A percentile compares a stretch with the other conserved stretches of the same genome.
These are phyloP conservation scores for Syndactyla subalaris DNA, from an alignment of 2,797 vertebrate species.

Conservation along the genomic window DNA sequence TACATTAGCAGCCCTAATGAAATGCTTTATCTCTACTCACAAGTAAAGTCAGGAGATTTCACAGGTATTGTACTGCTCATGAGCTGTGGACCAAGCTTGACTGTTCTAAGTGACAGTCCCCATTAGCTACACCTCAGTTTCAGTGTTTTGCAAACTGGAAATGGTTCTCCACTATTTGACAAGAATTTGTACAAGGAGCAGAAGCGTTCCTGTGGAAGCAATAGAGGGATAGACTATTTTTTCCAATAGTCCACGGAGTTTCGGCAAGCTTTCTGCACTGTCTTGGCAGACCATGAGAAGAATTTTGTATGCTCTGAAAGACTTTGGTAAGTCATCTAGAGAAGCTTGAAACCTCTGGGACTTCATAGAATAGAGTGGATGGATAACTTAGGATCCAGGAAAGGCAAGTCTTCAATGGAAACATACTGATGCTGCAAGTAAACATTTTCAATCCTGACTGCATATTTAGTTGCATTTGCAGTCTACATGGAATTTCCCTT, in stretches of 20 bases:
- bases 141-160: background rate
- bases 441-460: background rate
- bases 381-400: background rate
- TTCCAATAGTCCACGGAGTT: background rate
- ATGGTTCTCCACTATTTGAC: background rate
- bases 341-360: conserved; percentile 11
- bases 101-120: background rate
- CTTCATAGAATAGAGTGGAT: background rate
- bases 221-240: background rate
- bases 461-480: background rate
- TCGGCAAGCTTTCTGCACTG: background rate
- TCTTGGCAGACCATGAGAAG: conserved; percentile 33
- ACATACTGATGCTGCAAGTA: background rate
- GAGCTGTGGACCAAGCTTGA: background rate
- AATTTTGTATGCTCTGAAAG: background rate
- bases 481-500: background rate
- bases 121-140: background rate
- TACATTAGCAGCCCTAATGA: conserved; percentile 40
- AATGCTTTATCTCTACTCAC: background rate
- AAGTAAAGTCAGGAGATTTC: conserved; percentile 10
- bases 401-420: background rate
- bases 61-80: background rate
- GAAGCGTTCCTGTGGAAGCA: conserved; percentile 1
- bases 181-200: background rate
- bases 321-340: background rate